These are phyloP conservation scores for Yasuhikotakia modesta DNA, from an alignment of 2,797 vertebrate genomes.

Conservation along the genomic window DNA sequence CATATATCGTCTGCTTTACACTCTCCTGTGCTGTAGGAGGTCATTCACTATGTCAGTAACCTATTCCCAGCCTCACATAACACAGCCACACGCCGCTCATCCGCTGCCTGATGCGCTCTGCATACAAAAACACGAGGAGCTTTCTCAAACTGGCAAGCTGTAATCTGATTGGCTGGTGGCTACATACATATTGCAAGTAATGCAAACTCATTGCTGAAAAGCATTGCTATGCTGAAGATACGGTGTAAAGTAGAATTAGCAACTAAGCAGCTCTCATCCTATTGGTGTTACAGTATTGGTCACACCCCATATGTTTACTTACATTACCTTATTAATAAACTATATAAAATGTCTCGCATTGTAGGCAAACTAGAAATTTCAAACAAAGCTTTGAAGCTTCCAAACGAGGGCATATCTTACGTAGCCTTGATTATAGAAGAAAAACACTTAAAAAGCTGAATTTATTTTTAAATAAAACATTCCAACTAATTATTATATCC, in stretches of 20 bases:
- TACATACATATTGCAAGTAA: neutral
- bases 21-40: neutral
- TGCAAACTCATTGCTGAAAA: too few relatives aligned
- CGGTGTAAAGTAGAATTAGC: neutral
- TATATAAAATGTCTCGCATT: neutral
- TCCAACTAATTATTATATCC: slow-evolving; percentile 29
- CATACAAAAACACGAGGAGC: neutral
- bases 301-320: neutral
- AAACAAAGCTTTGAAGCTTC: slow-evolving; percentile 29
- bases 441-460: slow-evolving; percentile 17
- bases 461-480: slow-evolving; percentile 24
- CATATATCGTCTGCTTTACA: slow-evolving; percentile 1
- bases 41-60: neutral
- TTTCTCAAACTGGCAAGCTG: neutral
- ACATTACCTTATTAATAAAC: neutral
- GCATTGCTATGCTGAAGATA: too few relatives aligned
- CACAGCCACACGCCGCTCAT: neutral
- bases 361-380: slow-evolving; percentile 9
- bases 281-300: neutral
- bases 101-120: neutral
- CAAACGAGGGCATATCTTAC: slow-evolving; percentile 6
- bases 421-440: slow-evolving; percentile 23
- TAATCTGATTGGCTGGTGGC: neutral
- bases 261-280: neutral
- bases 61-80: neutral